Evolutionary conservation across 2,113 vertebrate genomes (phyloP).

Genomic region (Hyperopisus bebe): DNA sequence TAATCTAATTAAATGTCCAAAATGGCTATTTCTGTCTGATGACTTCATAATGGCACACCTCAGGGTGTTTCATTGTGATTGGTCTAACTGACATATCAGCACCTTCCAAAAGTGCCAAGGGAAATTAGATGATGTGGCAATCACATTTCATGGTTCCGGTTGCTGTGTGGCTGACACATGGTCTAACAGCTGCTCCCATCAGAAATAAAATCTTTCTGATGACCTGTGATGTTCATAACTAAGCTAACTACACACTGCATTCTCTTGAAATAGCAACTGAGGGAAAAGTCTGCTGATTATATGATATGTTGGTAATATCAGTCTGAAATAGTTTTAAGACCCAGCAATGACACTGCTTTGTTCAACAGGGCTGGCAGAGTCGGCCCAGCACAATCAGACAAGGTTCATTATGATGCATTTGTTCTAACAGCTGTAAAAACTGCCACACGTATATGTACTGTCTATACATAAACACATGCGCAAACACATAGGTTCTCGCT

Average conservation of each 20-base stretch:
- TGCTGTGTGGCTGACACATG: neutral
- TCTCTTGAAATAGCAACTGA: neutral
- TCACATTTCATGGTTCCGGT: neutral
- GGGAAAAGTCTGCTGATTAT: neutral
- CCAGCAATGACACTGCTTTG: neutral
- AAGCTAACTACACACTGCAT: neutral
- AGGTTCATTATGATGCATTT: neutral
- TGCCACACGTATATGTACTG: neutral
- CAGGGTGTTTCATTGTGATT: neutral
- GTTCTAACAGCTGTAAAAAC: neutral
- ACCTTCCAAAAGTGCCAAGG: neutral
- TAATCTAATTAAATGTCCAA: neutral
- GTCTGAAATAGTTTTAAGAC: neutral
- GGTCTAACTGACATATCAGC: neutral
- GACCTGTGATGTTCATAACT: neutral
- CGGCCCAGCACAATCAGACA: neutral
- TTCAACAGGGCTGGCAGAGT: neutral
- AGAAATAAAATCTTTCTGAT: neutral
- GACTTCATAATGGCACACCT: neutral
- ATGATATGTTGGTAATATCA: neutral
- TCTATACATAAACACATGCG: neutral
- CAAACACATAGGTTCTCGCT: neutral
- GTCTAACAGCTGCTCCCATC: conserved; percentile 4
- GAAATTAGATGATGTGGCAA: neutral
- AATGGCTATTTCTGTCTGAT: neutral